Evolutionary conservation across 2,797 vertebrate genomes (phyloP), one percentile per base, ranked within the genome.

Genomic region (Lacerta viridis): DNA sequence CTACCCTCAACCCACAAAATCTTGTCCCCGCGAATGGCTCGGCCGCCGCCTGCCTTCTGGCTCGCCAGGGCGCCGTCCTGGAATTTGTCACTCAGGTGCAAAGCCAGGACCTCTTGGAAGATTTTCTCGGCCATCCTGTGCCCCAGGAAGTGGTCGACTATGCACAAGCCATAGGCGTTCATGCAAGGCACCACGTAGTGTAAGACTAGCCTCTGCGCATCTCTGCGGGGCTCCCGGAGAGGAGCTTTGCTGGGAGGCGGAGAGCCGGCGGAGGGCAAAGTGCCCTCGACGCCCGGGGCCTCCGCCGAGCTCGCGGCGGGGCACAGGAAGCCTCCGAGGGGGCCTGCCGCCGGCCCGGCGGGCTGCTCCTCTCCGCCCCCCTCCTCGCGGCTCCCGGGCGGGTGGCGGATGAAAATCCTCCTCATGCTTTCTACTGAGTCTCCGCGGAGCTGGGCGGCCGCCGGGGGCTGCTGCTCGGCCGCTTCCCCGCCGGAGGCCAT

Each of bases 1-100:
- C 83, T 94, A 43, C 96, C 96, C 79, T 95, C 94, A 36, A 96
- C 94, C 96, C 96, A 96, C 17, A 91, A 88, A 27, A 96, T 95
- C 90, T 94, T 84, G 89, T 96, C 95, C 89, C 95, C 95, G 43
- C 95, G 93, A 83, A 95, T 93, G 15, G 90, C 89, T 74, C 91
- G 89, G 90, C 77, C 94, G 88, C 93, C 87, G 80, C 88, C 93
- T n/a, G 86, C 89, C n/a, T 88, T 93, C 83, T 92, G 93, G 36
- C 93, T 89, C 55, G 93, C 96, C 75, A 96, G 74, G 89, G 95
- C 95, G 27, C 96, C 96, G 76, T 95, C 95, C 90, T 94, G 92
- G 90, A 96, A 94, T 68, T 64, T 90, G 50, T 91, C 96, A 59
- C 91, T 90, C 66, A 89, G 88, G 46, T 96, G 92, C 86, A 96